These are phyloP conservation scores for Drymonia ruficornis DNA, from an alignment of 2,888 invertebrate genomes.

Conservation along the genomic window DNA sequence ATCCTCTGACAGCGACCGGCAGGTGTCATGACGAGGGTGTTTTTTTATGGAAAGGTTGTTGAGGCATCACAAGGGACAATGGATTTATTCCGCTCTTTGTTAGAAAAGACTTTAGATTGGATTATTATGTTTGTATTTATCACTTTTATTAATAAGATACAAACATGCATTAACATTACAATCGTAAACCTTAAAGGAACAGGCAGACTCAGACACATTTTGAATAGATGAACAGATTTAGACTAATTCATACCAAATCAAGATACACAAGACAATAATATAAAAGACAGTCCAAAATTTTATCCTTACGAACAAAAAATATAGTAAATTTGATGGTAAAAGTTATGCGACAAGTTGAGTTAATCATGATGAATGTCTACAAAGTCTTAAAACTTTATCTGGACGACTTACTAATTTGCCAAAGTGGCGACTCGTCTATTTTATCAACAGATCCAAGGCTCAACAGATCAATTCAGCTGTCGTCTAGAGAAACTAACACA, in stretches of 20 bases:
- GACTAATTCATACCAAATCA: too few species aligned
- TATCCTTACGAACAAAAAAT: too few species aligned
- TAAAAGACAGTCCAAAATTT: too few species aligned
- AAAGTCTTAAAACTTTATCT: too few species aligned
- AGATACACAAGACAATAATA: too few species aligned
- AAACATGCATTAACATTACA: not conserved
- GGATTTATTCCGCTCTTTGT: conserved; percentile 32
- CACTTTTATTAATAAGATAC: not conserved
- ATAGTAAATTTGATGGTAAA: too few species aligned
- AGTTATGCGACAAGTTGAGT: too few species aligned
- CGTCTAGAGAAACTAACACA: conserved; percentile 15
- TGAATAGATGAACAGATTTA: too few species aligned
- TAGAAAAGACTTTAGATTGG: conserved; percentile 14
- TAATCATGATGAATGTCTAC: too few species aligned
- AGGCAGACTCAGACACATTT: not conserved
- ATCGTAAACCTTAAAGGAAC: not conserved
- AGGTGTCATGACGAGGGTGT: conserved; percentile 64
- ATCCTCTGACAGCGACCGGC: conserved; percentile 49
- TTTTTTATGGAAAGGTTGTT: conserved; percentile 47
- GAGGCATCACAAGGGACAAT: conserved; percentile 42
- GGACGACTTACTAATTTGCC: too few species aligned
- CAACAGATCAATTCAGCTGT: conserved; percentile 12
- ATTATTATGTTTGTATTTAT: not conserved
- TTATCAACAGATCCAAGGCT: too few species aligned
- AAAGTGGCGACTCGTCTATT: too few species aligned